Evolutionary conservation across 2,113 vertebrate genomes (phyloP).

Genomic region (Apteryx mantelli): DNA sequence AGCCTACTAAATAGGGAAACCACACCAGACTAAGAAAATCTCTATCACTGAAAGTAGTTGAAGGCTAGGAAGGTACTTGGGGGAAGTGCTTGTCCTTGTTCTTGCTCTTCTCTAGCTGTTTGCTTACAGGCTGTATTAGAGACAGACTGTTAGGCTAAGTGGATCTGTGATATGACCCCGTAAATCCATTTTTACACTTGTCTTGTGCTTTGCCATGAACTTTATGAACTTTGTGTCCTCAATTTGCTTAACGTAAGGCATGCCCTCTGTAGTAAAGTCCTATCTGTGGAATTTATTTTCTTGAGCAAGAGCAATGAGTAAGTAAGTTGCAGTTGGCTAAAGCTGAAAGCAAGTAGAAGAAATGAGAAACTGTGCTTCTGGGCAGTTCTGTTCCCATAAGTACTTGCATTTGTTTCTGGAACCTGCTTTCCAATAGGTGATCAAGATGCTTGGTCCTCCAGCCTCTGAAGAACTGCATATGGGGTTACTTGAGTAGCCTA

Average conservation of each 20-base stretch:
- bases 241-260: neutral
- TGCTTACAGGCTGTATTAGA: neutral
- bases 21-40: neutral
- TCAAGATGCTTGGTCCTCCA: too few species aligned
- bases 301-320: slow-evolving; percentile 4
- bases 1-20: neutral
- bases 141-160: neutral
- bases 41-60: neutral
- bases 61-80: neutral
- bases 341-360: neutral
- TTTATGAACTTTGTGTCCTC: neutral
- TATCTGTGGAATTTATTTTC: neutral
- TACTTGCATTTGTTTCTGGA: too few species aligned
- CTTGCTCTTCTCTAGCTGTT: neutral
- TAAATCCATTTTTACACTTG: accelerated
- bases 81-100: accelerated
- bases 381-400: too few species aligned
- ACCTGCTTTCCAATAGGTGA: too few species aligned
- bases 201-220: neutral
- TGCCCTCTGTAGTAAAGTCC: neutral
- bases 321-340: slow-evolving; percentile 38
- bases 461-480: too few species aligned
- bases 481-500: too few species aligned
- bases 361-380: too few species aligned
- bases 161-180: neutral